Evolutionary conservation across 64 coral and sea anemone genomes (phyloP), one percentile per base, ranked within the genome.

Genomic region (Platygyra sinensis): DNA sequence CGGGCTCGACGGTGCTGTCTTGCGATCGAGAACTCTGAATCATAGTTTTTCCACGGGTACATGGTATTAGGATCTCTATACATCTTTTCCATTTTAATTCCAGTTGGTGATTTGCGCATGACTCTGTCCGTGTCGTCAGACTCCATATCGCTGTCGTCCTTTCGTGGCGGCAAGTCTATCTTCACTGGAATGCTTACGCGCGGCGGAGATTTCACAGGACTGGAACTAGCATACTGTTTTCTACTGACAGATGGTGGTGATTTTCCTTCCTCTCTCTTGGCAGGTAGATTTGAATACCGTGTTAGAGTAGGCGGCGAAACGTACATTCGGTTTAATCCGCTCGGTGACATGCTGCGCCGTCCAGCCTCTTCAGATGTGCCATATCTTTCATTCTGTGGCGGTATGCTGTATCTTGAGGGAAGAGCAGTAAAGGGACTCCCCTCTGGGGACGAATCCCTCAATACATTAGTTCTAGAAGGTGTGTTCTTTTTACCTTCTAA

Each of bases 91-190:
- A 99, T 99, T 76, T 78, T 81, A 69, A 99, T 96, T 17, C 93
- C 97, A 20, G 97, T 99, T 2, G 97, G 97, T 74, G 94, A 96
- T 67, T 93, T 87, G 38, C 94, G 89, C 84, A 99, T 90, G 16
- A 93, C 88, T 77, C 92, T 93, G 76, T 95, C 97, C 51, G 97
- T 99, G 78, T 96, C 94, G 36, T 89, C 90, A 17, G 97, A 93
- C 82, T 99, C 97, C 54, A 79, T 75, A 50, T 96, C 94, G 86
- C 61, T 87, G n/a, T 96, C 94, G 18, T 90, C 82, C 75, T 52
- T 74, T 22, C 72, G 51, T 28, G 77, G 18, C 72, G 63, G 77
- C 62, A 63, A 38, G 25, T 89, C 54, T 78, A 79, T 85, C 42
- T 89, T 78, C 25, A 82, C 46, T 36, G 87, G 72, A 9, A 74